Conservation (phyloP, 2,888 invertebrate genomes). For the Netelia virgata region DNA sequence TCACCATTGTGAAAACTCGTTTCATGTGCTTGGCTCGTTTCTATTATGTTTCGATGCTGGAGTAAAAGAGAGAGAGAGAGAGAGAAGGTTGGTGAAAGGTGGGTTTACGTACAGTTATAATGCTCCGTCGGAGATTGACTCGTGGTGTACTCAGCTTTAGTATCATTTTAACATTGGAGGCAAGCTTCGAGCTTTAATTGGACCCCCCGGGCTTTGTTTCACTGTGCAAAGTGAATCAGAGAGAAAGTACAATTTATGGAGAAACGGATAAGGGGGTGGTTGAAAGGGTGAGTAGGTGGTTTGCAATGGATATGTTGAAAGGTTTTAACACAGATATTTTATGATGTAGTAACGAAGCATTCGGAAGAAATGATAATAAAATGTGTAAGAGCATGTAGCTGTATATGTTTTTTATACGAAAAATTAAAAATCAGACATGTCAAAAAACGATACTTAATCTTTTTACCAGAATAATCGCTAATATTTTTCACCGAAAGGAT, state of each 20-base stretch:
- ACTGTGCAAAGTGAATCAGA: neutral
- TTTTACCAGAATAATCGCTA: too few relatives aligned
- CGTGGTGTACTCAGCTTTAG: slow-evolving; percentile 15
- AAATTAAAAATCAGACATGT: too few relatives aligned
- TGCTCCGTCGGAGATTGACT: slow-evolving; percentile 44
- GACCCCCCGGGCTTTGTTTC: slow-evolving; percentile 23
- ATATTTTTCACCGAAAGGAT: too few relatives aligned
- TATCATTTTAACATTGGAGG: slow-evolving; percentile 46
- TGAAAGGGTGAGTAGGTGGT: neutral
- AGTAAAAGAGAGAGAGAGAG: neutral
- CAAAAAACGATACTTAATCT: too few relatives aligned
- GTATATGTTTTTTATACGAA: too few relatives aligned
- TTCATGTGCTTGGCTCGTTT: neutral
- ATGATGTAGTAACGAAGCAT: slow-evolving; percentile 27
- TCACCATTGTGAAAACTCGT: neutral
- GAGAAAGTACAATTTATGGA: neutral
- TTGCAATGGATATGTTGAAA: slow-evolving; percentile 10
- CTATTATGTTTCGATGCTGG: slow-evolving; percentile 21
- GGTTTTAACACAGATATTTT: slow-evolving; percentile 18
- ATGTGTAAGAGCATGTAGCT: too few relatives aligned
- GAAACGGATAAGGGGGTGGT: neutral
- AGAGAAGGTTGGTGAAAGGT: neutral
- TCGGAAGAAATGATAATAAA: slow-evolving; percentile 13
- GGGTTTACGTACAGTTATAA: slow-evolving; percentile 40
- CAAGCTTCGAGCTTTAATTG: slow-evolving; percentile 42